Evolutionary conservation across 2,888 invertebrate species (phyloP).

Genomic region (Hoplodrina blanda): DNA sequence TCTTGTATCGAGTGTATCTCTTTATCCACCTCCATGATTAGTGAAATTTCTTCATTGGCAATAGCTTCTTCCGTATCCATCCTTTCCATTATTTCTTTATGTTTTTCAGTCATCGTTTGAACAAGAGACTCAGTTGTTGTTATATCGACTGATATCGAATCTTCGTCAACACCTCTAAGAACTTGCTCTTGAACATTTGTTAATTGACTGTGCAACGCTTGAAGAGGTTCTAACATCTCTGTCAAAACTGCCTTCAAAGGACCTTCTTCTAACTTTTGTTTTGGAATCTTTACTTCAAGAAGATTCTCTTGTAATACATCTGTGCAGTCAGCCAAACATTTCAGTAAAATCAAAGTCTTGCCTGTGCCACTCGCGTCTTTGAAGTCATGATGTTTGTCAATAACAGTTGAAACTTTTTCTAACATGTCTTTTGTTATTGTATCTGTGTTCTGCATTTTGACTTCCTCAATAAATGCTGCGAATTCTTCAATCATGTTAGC

Average conservation of each 20-base stretch:
- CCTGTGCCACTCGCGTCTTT: constrained; percentile 77
- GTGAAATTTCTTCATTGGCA: constrained; percentile 72
- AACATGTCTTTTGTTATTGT: constrained; percentile 62
- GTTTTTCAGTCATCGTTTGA: constrained; percentile 79
- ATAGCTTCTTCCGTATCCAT: constrained; percentile 70
- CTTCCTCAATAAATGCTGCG: constrained; percentile 62
- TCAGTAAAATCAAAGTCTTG: constrained; percentile 78
- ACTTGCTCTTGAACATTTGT: constrained; percentile 79
- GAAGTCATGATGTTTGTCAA: constrained; percentile 77
- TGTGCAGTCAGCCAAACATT: constrained; percentile 82
- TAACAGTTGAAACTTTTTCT: constrained; percentile 68
- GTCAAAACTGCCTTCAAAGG: constrained; percentile 72
- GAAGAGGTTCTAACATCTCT: constrained; percentile 80
- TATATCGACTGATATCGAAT: constrained; percentile 76
- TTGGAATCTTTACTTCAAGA: constrained; percentile 54
- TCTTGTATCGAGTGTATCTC: constrained; percentile 81
- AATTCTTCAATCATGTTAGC: constrained; percentile 70
- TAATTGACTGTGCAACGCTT: constrained; percentile 79
- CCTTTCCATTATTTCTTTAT: constrained; percentile 79
- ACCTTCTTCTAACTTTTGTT: constrained; percentile 67
- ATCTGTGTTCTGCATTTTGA: constrained; percentile 56
- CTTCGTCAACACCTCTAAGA: constrained; percentile 73
- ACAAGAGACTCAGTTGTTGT: constrained; percentile 80
- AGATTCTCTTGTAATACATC: constrained; percentile 73
- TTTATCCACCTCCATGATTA: constrained; percentile 79